Conservation (phyloP, 2,113 vertebrate species). For the Sturnus vulgaris region DNA sequence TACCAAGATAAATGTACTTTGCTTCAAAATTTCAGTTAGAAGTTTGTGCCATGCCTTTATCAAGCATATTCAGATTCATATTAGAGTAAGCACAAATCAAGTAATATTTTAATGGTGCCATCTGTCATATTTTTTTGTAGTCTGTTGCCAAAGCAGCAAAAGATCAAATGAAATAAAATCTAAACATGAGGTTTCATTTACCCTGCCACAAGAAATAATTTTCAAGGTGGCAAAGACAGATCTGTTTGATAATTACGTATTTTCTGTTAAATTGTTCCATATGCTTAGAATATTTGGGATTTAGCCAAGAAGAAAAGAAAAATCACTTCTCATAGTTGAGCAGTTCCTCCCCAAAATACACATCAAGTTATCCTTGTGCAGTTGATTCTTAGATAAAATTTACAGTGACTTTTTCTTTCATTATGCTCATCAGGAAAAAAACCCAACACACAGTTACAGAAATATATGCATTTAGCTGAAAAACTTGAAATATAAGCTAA, state of each 20-base stretch:
- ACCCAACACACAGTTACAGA: not conserved
- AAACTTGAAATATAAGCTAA: not conserved
- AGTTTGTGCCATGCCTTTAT: slow-evolving; percentile 22
- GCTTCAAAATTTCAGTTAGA: slow-evolving; percentile 23
- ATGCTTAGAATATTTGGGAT: slow-evolving; percentile 14
- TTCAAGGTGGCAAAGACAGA: slow-evolving; percentile 61
- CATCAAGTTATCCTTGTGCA: not conserved
- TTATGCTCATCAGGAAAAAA: not conserved
- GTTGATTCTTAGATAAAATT: not conserved
- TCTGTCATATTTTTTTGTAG: not conserved
- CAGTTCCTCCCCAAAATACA: not conserved
- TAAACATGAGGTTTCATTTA: slow-evolving; percentile 51
- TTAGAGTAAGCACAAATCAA: slow-evolving; percentile 48
- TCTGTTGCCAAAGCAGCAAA: not conserved
- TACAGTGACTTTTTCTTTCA: not conserved
- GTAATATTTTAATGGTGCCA: slow-evolving; percentile 15
- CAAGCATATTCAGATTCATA: slow-evolving; percentile 3
- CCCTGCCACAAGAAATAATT: slow-evolving; percentile 38
- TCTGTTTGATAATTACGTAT: slow-evolving; percentile 37
- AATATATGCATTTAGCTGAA: not conserved
- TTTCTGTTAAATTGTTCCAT: slow-evolving; percentile 48
- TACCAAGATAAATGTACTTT: slow-evolving; percentile 26
- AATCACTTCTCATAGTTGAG: not conserved
- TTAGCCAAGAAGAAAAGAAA: slow-evolving; percentile 23
- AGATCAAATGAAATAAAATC: slow-evolving; percentile 43